Percentiles rank a stretch among this genome's conserved stretches.
Conservation (phyloP, 37 sponge, comb jelly and placozoan genomes). For the Lycopodina hypogea region DNA sequence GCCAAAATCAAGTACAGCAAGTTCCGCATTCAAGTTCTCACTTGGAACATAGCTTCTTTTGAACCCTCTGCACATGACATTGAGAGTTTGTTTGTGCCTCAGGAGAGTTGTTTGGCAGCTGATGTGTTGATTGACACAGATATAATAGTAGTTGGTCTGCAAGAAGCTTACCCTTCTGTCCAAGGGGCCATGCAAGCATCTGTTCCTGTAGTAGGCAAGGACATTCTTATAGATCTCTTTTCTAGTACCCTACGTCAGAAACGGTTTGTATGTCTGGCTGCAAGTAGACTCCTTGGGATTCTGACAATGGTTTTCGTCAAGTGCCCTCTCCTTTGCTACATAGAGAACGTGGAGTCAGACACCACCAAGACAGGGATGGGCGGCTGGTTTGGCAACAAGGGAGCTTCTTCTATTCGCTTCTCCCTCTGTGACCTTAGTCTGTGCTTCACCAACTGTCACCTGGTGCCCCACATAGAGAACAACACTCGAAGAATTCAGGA, state of each 20-base stretch:
- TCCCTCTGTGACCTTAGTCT: conserved; percentile 45
- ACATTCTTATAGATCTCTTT: conserved; percentile 50
- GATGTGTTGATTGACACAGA: conserved; percentile 32
- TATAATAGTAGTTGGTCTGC: conserved; percentile 63
- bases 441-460: conserved; percentile 80
- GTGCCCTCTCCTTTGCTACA: conserved; percentile 73
- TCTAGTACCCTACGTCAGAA: conserved; percentile 31
- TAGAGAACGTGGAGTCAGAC: conserved; percentile 24
- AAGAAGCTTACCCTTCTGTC: conserved; percentile 61
- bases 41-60: conserved; percentile 66
- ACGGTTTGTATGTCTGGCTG: conserved; percentile 49
- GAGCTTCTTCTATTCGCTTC: conserved; percentile 64
- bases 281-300: conserved; percentile 51
- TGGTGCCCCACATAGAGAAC: conserved; percentile 59
- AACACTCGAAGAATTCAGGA: conserved; percentile 56
- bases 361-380: conserved; percentile 66
- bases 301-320: conserved; percentile 74
- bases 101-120: conserved; percentile 22
- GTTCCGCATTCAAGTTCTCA: conserved; percentile 46
- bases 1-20: conserved; percentile 18
- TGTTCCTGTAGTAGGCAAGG: conserved; percentile 57
- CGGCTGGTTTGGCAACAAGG: conserved; percentile 80
- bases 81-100: conserved; percentile 56
- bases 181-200: conserved; percentile 51
- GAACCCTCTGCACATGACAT: conserved; percentile 16